A percentile compares a stretch with the other conserved stretches of the same genome.
Conservation (phyloP, 2,113 vertebrate genomes). For the Podarcis cretensis region DNA sequence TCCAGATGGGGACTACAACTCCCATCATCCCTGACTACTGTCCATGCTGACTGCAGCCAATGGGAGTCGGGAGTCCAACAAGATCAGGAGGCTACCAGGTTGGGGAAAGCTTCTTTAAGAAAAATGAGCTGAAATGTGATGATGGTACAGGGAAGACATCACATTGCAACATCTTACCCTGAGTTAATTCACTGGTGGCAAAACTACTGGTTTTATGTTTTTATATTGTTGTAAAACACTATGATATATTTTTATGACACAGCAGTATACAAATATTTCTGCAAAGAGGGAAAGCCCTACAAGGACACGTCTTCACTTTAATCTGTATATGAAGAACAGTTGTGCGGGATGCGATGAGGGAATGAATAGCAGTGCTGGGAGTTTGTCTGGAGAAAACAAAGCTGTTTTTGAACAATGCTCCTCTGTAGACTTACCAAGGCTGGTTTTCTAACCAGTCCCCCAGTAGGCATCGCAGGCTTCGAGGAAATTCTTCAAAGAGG, state of each 20-base stretch:
- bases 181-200: too few species aligned
- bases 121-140: neutral
- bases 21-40: too few species aligned
- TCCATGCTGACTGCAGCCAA: too few species aligned
- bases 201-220: too few species aligned
- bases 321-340: neutral
- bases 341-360: neutral
- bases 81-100: too few species aligned
- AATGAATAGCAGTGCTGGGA: neutral
- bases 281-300: neutral
- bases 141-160: neutral
- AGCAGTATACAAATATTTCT: too few species aligned
- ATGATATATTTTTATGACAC: neutral
- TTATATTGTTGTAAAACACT: too few species aligned
- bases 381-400: neutral
- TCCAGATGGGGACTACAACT: too few species aligned
- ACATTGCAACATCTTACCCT: too few species aligned
- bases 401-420: neutral
- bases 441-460: slow-evolving; percentile 80
- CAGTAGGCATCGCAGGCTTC: slow-evolving; percentile 74
- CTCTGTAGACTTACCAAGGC: slow-evolving; percentile 76
- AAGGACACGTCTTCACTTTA: neutral
- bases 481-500: slow-evolving; percentile 72
- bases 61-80: too few species aligned
- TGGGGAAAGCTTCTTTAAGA: neutral